A percentile compares a stretch with the other conserved stretches of the same genome.
Evolutionary conservation across 53 echinoderm and acorn worm species (phyloP).

Genomic region (Actinopyga echinites): DNA sequence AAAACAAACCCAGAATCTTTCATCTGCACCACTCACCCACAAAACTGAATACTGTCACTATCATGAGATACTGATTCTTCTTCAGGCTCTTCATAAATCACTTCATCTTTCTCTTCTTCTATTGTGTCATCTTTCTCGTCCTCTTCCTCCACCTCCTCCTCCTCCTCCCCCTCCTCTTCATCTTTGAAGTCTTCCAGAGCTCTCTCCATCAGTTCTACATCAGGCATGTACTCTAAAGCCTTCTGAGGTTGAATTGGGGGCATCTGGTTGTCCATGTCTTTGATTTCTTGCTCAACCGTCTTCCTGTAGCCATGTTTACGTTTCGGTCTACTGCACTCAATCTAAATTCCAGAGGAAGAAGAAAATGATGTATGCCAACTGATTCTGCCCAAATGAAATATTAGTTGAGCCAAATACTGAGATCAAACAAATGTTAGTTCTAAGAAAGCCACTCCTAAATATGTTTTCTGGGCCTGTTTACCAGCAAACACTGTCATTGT

Average conservation of each 20-base stretch:
- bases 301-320: slow-evolving; percentile 68
- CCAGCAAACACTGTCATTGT: too few species aligned
- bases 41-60: slow-evolving; percentile 36
- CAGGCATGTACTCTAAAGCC: slow-evolving; percentile 84
- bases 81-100: not conserved
- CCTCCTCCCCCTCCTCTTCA: slow-evolving; percentile 22
- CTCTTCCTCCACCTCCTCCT: slow-evolving; percentile 23
- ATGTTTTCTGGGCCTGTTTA: too few species aligned
- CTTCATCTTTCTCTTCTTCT: slow-evolving; percentile 11
- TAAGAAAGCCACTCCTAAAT: too few species aligned
- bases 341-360: slow-evolving; percentile 43
- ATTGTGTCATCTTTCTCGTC: slow-evolving; percentile 15
- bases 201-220: slow-evolving; percentile 67
- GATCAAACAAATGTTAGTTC: too few species aligned
- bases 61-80: slow-evolving; percentile 9
- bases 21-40: slow-evolving; percentile 15
- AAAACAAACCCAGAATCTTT: not conserved
- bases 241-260: slow-evolving; percentile 70
- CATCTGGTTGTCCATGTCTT: slow-evolving; percentile 84
- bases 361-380: too few species aligned
- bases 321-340: slow-evolving; percentile 93
- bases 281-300: slow-evolving; percentile 77
- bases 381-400: too few species aligned
- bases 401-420: too few species aligned
- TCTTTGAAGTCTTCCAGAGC: slow-evolving; percentile 34